A percentile compares a stretch with the other conserved stretches of the same genome.
These are phyloP conservation scores for Rhinophrynus dorsalis DNA, from an alignment of 2,797 vertebrate genomes.

Conservation along the genomic window DNA sequence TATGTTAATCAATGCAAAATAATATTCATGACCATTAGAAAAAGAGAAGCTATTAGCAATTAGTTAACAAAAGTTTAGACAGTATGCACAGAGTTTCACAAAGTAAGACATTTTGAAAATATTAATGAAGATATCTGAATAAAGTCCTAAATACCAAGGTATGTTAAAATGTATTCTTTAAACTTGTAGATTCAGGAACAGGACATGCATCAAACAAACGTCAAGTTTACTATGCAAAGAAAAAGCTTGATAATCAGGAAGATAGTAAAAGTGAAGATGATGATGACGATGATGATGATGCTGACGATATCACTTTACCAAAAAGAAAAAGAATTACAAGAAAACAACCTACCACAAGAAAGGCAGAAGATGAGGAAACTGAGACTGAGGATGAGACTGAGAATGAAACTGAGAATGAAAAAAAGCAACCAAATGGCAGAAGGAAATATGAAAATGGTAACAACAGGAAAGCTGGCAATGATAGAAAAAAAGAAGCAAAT, in stretches of 20 bases:
- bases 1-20: too few species aligned
- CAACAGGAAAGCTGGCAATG: constrained; percentile 28
- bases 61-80: too few species aligned
- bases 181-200: constrained; percentile 5
- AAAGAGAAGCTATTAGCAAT: too few species aligned
- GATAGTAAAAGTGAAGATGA: constrained; percentile 62
- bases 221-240: constrained; percentile 55
- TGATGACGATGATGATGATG: constrained; percentile 48
- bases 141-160: too few species aligned
- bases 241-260: constrained; percentile 54
- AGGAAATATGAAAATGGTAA: constrained; percentile 56
- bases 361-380: constrained; percentile 54
- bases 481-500: neutral
- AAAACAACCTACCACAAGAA: constrained; percentile 48
- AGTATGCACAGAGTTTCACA: too few species aligned
- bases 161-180: too few species aligned
- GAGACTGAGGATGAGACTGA: constrained; percentile 60
- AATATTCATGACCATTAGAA: too few species aligned
- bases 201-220: constrained; percentile 10
- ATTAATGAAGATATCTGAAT: too few species aligned
- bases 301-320: neutral
- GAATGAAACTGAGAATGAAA: constrained; percentile 54
- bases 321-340: constrained; percentile 33
- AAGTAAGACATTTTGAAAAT: too few species aligned
- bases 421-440: constrained; percentile 48